These are phyloP conservation scores for Phthorimaea operculella DNA, from an alignment of 1,140 invertebrate species.

Conservation along the genomic window DNA sequence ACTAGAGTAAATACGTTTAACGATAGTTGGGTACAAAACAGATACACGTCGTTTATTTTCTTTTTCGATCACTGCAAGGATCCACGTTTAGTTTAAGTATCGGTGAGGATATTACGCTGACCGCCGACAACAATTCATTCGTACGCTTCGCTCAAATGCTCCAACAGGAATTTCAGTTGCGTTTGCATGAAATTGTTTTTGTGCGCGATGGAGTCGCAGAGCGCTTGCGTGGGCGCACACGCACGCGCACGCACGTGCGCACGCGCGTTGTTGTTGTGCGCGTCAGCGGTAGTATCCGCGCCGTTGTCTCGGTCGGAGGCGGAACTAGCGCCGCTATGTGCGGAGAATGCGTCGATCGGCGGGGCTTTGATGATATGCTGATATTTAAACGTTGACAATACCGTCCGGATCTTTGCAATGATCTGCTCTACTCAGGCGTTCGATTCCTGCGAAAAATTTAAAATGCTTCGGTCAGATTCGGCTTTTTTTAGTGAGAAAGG, in stretches of 20 bases:
- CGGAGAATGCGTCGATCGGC: slow-evolving; percentile 58
- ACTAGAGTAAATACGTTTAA: slow-evolving; percentile 66
- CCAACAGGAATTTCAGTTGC: slow-evolving; percentile 69
- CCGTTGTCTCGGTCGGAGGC: slow-evolving; percentile 34
- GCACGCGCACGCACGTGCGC: slow-evolving; percentile 52
- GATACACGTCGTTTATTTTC: slow-evolving; percentile 44
- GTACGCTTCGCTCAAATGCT: slow-evolving; percentile 71
- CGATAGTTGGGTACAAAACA: slow-evolving; percentile 55
- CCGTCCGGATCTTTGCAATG: slow-evolving; percentile 80
- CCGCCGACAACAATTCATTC: slow-evolving; percentile 54
- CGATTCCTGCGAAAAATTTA: slow-evolving; percentile 73
- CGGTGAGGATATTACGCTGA: slow-evolving; percentile 54
- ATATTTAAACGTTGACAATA: slow-evolving; percentile 78
- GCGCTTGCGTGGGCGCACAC: slow-evolving; percentile 56
- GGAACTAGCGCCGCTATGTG: slow-evolving; percentile 14
- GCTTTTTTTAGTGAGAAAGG: slow-evolving; percentile 26
- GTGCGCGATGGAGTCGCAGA: slow-evolving; percentile 61
- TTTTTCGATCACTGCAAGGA: slow-evolving; percentile 68
- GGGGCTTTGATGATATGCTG: slow-evolving; percentile 71
- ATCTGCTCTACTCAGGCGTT: slow-evolving; percentile 83
- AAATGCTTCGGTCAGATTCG: slow-evolving; percentile 50
- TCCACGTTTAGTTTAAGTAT: slow-evolving; percentile 59
- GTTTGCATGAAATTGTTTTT: slow-evolving; percentile 64
- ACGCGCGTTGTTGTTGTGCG: slow-evolving; percentile 39
- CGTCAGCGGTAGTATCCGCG: slow-evolving; percentile 48